phyloP scores from a whole-genome alignment of 2,888 invertebrate species.

The Xylocampa areola region DNA sequence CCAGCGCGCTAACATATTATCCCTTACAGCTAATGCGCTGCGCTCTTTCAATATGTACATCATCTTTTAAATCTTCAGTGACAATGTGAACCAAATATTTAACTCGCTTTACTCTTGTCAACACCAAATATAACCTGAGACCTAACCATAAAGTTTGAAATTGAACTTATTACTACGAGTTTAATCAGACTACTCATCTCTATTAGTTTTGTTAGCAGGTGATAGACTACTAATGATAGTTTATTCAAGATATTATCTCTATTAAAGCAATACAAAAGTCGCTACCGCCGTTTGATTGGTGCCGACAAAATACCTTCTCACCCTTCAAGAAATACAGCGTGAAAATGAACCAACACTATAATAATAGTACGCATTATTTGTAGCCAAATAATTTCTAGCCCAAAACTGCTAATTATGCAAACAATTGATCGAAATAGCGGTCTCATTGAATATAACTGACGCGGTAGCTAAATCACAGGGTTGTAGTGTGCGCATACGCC shows the following conservation, averaged over 20 bases:
- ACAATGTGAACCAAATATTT: too few relatives aligned
- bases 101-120: too few relatives aligned
- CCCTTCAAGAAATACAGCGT: constrained; percentile 37
- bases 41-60: too few relatives aligned
- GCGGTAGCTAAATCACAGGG: constrained; percentile 57
- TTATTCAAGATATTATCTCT: constrained; percentile 38
- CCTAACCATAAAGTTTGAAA: not conserved
- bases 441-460: constrained; percentile 60
- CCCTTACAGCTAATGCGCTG: too few relatives aligned
- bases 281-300: constrained; percentile 27
- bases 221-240: constrained; percentile 36
- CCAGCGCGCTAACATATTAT: too few relatives aligned
- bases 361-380: constrained; percentile 48
- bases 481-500: constrained; percentile 50
- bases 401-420: constrained; percentile 58
- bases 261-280: constrained; percentile 35
- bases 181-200: constrained; percentile 2
- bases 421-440: constrained; percentile 56
- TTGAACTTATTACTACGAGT: not conserved
- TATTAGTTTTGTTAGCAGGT: constrained; percentile 16
- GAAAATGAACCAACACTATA: constrained; percentile 48
- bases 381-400: constrained; percentile 56
- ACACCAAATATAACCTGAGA: too few relatives aligned
- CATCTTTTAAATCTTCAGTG: too few relatives aligned
- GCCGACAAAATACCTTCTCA: constrained; percentile 47